Evolutionary conservation across 2,888 invertebrate species (phyloP).

Genomic region (Eupithecia subumbrata): DNA sequence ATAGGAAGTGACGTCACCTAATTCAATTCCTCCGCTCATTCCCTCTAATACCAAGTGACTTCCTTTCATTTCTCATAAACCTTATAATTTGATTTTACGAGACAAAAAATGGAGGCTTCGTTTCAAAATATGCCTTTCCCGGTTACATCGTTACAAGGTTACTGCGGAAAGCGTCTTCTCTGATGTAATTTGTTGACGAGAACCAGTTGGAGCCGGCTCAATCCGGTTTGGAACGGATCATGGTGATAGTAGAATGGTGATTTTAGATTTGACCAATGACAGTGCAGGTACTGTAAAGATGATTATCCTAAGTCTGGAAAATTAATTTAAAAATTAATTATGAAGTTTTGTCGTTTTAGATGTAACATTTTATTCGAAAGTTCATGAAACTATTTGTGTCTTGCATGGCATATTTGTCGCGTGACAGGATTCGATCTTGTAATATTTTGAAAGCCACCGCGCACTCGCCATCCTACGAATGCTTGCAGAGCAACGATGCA

Average conservation of each 20-base stretch:
- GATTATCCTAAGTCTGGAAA: not conserved
- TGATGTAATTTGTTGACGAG: slow-evolving; percentile 46
- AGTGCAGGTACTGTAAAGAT: not conserved
- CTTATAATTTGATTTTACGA: slow-evolving; percentile 35
- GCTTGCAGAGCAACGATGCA: too few relatives aligned
- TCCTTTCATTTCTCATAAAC: slow-evolving; percentile 32
- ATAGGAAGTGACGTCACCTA: slow-evolving; percentile 15
- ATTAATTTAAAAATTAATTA: too few relatives aligned
- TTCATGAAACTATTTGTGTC: too few relatives aligned
- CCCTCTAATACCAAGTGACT: slow-evolving; percentile 21
- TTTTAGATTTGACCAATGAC: not conserved
- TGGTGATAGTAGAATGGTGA: slow-evolving; percentile 11
- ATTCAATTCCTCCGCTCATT: slow-evolving; percentile 27
- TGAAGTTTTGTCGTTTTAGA: too few relatives aligned
- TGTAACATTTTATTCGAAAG: too few relatives aligned
- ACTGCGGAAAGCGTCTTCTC: slow-evolving; percentile 39
- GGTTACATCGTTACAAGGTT: slow-evolving; percentile 41
- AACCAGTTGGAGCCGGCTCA: slow-evolving; percentile 43
- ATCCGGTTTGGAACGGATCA: slow-evolving; percentile 19
- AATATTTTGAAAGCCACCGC: too few relatives aligned
- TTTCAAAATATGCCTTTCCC: slow-evolving; percentile 34
- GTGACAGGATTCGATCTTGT: not conserved
- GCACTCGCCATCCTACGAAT: too few relatives aligned
- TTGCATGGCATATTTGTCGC: not conserved
- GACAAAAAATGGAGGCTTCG: slow-evolving; percentile 33